These are phyloP conservation scores for Choreutis nemorana DNA, from an alignment of 2,888 invertebrate genomes.

Conservation along the genomic window DNA sequence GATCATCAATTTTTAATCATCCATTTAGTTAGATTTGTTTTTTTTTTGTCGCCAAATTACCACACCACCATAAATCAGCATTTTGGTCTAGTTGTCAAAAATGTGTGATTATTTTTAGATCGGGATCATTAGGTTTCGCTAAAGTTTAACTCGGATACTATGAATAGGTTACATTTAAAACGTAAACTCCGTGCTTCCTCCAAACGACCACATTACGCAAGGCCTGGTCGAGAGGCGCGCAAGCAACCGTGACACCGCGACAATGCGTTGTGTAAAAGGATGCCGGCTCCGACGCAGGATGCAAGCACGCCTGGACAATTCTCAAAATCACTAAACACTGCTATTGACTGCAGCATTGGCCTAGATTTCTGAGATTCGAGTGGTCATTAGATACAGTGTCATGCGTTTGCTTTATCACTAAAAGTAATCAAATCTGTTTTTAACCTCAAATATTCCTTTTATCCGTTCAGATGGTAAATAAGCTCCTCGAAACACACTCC, in stretches of 20 bases:
- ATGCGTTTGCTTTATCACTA: too few species aligned
- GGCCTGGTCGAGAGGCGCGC: constrained; percentile 19
- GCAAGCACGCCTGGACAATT: constrained; percentile 16
- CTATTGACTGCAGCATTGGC: constrained; percentile 10
- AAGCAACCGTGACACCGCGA: constrained; percentile 47
- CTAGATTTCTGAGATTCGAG: too few species aligned
- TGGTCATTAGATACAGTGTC: too few species aligned
- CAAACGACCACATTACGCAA: constrained; percentile 12
- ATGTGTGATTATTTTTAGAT: too few species aligned
- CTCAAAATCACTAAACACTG: constrained; percentile 16
- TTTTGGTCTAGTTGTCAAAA: too few species aligned
- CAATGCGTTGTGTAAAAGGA: constrained; percentile 43
- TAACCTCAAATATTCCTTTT: too few species aligned
- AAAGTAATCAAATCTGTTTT: too few species aligned
- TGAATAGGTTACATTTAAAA: constrained; percentile 1
- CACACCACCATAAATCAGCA: constrained; percentile 1
- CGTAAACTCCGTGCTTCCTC: constrained; percentile 6
- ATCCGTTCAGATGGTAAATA: too few species aligned
- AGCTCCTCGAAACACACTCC: constrained; percentile 5
- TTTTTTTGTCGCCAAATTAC: constrained; percentile 5
- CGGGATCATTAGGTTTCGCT: too few species aligned
- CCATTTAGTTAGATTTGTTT: constrained; percentile 2
- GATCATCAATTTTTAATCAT: too few species aligned
- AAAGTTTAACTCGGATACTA: too few species aligned
- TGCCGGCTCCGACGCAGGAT: constrained; percentile 39